Evolutionary conservation across 2,113 vertebrate species (phyloP), one percentile per base, ranked within the genome.

Genomic region (Anser cygnoides): DNA sequence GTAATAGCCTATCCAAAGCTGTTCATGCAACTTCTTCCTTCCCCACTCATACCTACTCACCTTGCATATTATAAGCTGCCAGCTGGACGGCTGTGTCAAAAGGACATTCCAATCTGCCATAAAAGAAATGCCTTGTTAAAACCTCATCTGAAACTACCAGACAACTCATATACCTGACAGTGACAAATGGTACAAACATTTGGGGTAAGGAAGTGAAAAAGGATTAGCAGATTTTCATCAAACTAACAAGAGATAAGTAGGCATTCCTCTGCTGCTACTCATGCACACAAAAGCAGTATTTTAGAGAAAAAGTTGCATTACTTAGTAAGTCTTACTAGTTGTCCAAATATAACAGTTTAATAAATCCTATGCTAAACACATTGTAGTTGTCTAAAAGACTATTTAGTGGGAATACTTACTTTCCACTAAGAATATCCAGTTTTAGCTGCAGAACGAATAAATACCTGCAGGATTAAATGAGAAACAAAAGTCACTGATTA

Each of bases 401-500:
- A 25, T 35, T 87, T 62, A 89, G 37, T 39, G 9, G 46, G 49
- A 84, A 76, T 49, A 99, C 99, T 98, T 98, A 99, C 99, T 99
- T 99, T 96, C 99, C 99, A 98, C 98, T 99, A 94, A 99, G 98
- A 96, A 99, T 97, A 97, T 99, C 99, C 96, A 99, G 98, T 95
- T 99, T 99, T 89, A 99, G 97, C 85, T 99, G 99, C 93, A 99
- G 98, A 91, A 99, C 99, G 98, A 99, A 99, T 54, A 99, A 98
- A 96, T 99, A 99, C 95, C 99, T 99, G 98, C 50, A 33, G 31
- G 82, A 81, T 95, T 63, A 93, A 97, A 92, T 87, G 75, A 73
- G 84, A 97, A 81, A 84, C 41, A 71, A 93, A 92, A 39, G 20
- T 66, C 2, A 96, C 17, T 87, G 68, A 76, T 87, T 65, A 94